Percentiles rank a stretch among this genome's conserved stretches.
phyloP scores from a whole-genome alignment of 2,888 invertebrate genomes.

The Drosophila tripunctata region DNA sequence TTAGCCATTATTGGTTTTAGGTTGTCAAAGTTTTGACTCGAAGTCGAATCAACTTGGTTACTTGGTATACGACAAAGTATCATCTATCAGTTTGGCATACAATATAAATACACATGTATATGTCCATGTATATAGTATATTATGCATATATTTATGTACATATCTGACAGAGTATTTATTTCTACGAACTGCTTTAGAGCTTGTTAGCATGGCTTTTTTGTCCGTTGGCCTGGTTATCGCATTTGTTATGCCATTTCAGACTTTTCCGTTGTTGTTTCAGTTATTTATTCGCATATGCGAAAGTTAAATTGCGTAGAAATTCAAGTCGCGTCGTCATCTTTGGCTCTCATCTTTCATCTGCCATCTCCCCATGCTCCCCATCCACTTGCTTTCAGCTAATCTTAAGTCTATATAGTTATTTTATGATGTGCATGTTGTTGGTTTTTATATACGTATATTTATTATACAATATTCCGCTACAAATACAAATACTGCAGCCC shows the following conservation, averaged over 20 bases:
- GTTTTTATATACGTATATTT: constrained; percentile 46
- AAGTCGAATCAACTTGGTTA: constrained; percentile 2
- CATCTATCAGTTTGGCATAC: constrained; percentile 9
- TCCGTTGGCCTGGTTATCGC: constrained; percentile 48
- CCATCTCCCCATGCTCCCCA: too few relatives aligned
- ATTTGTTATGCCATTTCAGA: constrained; percentile 64
- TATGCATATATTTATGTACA: constrained; percentile 9
- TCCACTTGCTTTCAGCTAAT: constrained; percentile 22
- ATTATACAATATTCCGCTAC: constrained; percentile 51
- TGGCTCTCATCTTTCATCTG: constrained; percentile 15
- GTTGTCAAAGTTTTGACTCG: constrained; percentile 43
- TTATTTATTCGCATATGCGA: constrained; percentile 53
- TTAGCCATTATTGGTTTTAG: constrained; percentile 52
- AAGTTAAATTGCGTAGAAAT: constrained; percentile 78
- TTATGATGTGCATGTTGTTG: constrained; percentile 69
- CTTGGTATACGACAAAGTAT: background rate
- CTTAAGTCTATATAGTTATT: constrained; percentile 65
- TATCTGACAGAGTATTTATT: constrained; percentile 28
- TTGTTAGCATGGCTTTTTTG: constrained; percentile 52
- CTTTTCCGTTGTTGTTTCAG: constrained; percentile 17
- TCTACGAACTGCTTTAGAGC: constrained; percentile 39
- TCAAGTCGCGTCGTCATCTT: constrained; percentile 64
- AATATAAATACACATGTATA: constrained; percentile 12
- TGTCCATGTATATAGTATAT: too few relatives aligned
- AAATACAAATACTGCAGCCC: constrained; percentile 5